These are phyloP conservation scores for Sialis lutaria DNA, from an alignment of 2,888 invertebrate species.

Conservation along the genomic window DNA sequence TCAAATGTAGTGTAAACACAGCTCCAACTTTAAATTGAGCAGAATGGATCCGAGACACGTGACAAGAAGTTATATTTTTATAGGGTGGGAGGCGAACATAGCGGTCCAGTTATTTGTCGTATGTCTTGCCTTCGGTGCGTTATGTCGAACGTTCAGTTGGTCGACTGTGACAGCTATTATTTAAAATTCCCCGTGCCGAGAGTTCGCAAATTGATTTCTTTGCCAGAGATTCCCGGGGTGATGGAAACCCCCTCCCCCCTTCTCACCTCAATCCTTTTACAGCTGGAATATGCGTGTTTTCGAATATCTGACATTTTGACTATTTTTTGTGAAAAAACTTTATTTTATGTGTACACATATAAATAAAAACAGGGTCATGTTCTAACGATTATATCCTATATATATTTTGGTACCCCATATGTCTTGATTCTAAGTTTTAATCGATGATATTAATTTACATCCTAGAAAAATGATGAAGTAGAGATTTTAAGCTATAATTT, in stretches of 20 bases:
- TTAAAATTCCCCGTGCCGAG: constrained; percentile 24
- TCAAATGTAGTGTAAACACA: constrained; percentile 25
- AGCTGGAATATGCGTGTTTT: no score
- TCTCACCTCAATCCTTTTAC: constrained; percentile 10
- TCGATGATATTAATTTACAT: no score
- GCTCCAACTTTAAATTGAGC: constrained; percentile 25
- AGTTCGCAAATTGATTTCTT: constrained; percentile 26
- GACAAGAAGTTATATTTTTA: constrained; percentile 26
- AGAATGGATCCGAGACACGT: constrained; percentile 24
- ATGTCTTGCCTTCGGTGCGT: neutral
- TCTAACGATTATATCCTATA: no score
- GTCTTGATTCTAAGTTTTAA: no score
- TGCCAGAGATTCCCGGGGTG: constrained; percentile 2
- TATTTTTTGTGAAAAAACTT: no score
- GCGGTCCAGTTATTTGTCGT: neutral
- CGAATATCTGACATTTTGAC: no score
- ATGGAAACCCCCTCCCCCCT: constrained; percentile 13
- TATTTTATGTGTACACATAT: no score
- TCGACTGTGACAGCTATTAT: constrained; percentile 20
- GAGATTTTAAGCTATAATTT: no score
- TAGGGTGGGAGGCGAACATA: constrained; percentile 13
- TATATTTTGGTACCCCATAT: no score
- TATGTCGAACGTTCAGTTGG: constrained; percentile 10
- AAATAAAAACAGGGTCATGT: no score
- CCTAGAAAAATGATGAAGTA: no score